These are phyloP conservation scores for Pseudolaguvia tuberculata DNA, from an alignment of 2,113 vertebrate genomes.

Conservation along the genomic window DNA sequence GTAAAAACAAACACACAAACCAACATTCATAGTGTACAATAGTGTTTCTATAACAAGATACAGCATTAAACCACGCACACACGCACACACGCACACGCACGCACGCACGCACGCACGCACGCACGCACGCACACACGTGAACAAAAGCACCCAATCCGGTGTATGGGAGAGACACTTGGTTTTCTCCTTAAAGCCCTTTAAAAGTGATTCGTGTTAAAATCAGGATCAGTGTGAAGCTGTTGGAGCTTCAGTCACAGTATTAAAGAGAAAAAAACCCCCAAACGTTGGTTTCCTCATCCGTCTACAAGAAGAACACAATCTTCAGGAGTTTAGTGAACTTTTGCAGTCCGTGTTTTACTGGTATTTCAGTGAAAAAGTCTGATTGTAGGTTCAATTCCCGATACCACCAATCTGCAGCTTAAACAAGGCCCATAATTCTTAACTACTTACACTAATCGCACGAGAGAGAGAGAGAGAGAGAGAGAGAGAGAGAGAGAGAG, in stretches of 20 bases:
- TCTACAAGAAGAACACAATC: background rate
- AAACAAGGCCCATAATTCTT: too few species aligned
- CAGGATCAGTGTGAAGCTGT: background rate
- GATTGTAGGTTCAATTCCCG: too few species aligned
- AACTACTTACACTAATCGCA: too few species aligned
- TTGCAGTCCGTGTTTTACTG: too few species aligned
- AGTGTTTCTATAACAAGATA: background rate
- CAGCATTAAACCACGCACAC: background rate
- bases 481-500: too few species aligned
- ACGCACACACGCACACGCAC: background rate
- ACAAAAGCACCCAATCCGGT: background rate
- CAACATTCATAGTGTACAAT: background rate
- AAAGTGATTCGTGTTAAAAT: constrained; percentile 4
- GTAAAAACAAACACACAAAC: background rate
- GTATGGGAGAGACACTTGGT: background rate
- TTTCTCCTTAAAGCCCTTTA: background rate
- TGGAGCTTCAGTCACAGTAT: background rate
- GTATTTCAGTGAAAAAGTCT: too few species aligned
- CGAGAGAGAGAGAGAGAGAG: too few species aligned
- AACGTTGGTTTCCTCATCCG: background rate
- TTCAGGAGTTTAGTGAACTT: too few species aligned
- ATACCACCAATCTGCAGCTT: too few species aligned
- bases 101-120: background rate
- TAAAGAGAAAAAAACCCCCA: background rate
- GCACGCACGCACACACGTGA: background rate